These are phyloP conservation scores for Hyposoter didymator DNA, from an alignment of 2,888 invertebrate genomes.

Conservation along the genomic window DNA sequence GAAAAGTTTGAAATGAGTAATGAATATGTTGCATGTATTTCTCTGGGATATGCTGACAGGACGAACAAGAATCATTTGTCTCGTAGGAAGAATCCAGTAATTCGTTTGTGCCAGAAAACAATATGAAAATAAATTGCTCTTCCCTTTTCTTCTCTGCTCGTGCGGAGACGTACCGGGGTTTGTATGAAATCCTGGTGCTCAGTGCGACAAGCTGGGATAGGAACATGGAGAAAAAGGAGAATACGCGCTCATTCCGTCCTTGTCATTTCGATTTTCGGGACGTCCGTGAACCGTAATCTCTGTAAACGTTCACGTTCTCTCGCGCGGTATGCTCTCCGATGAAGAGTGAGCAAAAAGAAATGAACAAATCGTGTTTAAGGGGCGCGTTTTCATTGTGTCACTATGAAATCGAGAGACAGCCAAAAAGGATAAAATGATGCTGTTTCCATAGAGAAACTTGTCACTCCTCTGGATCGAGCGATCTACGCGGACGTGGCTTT, in stretches of 20 bases:
- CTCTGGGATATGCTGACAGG: slow-evolving; percentile 22
- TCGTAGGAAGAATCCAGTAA: slow-evolving; percentile 8
- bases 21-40: slow-evolving; percentile 10
- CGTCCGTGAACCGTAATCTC: slow-evolving; percentile 65
- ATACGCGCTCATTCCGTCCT: slow-evolving; percentile 50
- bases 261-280: slow-evolving; percentile 66
- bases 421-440: slow-evolving; percentile 13
- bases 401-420: slow-evolving; percentile 64
- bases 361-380: slow-evolving; percentile 44
- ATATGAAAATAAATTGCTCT: slow-evolving; percentile 41
- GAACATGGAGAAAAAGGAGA: slow-evolving; percentile 32
- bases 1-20: slow-evolving; percentile 23
- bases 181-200: neutral
- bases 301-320: slow-evolving; percentile 63
- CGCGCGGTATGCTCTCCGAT: slow-evolving; percentile 39
- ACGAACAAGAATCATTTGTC: slow-evolving; percentile 43
- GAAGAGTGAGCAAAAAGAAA: slow-evolving; percentile 26
- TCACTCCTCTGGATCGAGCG: slow-evolving; percentile 55
- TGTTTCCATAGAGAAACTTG: slow-evolving; percentile 32
- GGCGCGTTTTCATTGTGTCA: slow-evolving; percentile 45
- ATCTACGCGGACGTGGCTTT: slow-evolving; percentile 67
- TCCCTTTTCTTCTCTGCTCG: slow-evolving; percentile 23
- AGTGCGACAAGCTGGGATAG: neutral
- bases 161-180: neutral
- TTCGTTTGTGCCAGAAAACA: slow-evolving; percentile 37